Evolutionary conservation across 53 echinoderm and acorn worm species (phyloP), one percentile per base, ranked within the genome.

Genomic region (Stichopus horrens): DNA sequence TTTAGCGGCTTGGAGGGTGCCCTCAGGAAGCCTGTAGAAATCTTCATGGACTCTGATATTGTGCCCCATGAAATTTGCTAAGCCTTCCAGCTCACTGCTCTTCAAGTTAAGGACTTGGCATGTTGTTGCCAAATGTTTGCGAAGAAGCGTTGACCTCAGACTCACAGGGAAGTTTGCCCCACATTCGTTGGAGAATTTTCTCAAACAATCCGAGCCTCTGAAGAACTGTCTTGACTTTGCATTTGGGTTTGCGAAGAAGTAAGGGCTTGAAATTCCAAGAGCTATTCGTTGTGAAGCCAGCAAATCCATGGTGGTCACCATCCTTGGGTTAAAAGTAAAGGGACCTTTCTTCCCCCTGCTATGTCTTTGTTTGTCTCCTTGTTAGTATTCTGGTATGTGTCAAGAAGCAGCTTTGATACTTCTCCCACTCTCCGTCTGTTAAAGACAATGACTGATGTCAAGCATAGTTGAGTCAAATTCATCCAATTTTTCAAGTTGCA

Each of bases 51-150:
- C 53, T 5, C 51, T 7, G 11, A 91, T 74, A 65, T 91, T 51
- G 37, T 91, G 93, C 0, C 89, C 91, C 76, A 93, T 75, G 71
- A 89, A 89, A 13, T 73, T 89, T 6, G 91, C 93, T 5, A 91
- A 75, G 21, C 86, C 91, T 76, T 93, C 89, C 22, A 91, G 71
- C 55, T 93, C 91, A 74, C 89, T 58, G 19, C 73, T 80, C 9
- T 76, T 89, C 79, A 91, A 21, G 60, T 79, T 74, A 8, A 55
- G 91, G 59, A 75, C 10, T 57, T 93, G 93, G 5, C 89, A 91
- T 65, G 83, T 18, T 23, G 91, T 90, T 7, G 89, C 91, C 4
- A 93, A 63, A 16, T 91, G 87, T 54, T 91, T 93, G 20, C 93
- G 56, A 4, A 93, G 83, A 52, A 91, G 91, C 4, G 91, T 93